These are phyloP conservation scores for Scolopax bukidnonensis DNA, from an alignment of 2,797 vertebrate genomes.

Conservation along the genomic window DNA sequence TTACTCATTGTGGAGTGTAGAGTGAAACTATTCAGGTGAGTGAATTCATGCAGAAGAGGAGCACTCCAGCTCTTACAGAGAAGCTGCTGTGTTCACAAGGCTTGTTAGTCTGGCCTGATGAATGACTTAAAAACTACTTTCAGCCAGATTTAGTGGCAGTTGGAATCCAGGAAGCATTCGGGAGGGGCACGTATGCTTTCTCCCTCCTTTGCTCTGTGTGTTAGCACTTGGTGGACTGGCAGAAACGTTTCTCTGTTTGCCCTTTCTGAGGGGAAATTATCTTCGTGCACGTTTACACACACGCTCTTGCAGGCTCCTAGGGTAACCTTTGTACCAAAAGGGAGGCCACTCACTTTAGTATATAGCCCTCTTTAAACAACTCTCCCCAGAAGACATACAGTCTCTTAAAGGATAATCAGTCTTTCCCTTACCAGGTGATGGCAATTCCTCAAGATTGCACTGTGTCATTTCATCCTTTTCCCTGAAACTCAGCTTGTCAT, in stretches of 20 bases:
- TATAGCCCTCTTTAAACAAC: neutral
- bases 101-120: neutral
- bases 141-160: neutral
- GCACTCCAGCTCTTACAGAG: neutral
- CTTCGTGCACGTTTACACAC: neutral
- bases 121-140: neutral
- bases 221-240: neutral
- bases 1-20: neutral
- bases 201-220: neutral
- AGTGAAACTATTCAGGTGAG: neutral
- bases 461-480: neutral
- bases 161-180: neutral
- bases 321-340: neutral
- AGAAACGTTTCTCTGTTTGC: neutral
- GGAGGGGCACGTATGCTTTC: neutral
- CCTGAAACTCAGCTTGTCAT: neutral
- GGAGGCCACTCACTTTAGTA: neutral
- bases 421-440: neutral
- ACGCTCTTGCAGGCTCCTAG: neutral
- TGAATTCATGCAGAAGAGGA: neutral
- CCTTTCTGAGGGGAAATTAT: neutral
- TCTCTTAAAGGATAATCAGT: neutral
- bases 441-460: neutral
- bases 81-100: neutral
- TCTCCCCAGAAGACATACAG: neutral